Evolutionary conservation across 1,140 invertebrate species (phyloP), one percentile per base, ranked within the genome.

Genomic region (Drosophila kohkoa): DNA sequence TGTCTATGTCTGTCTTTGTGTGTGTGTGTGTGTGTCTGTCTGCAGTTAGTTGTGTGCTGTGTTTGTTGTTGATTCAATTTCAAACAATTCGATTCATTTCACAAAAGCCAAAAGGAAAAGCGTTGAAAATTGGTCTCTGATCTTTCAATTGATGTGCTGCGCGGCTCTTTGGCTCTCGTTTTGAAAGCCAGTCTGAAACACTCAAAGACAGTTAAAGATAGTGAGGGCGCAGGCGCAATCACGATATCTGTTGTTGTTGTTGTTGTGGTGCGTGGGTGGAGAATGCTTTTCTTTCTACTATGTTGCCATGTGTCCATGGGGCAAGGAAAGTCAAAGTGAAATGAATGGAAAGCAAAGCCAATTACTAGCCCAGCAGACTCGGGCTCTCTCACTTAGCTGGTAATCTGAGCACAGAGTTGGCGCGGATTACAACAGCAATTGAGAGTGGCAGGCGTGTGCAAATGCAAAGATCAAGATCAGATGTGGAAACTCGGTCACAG

Each of bases 311-410:
- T 54, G 38, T 55, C 57, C 41, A 46, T 59, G 57, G 67, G 46
- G 57, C 49, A 83, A 86, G 78, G 83, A 87, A 87, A 87, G 83
- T 83, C 83, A 87, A 87, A 87, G 85, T 87, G 83, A 87, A 87
- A 87, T 83, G 83, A 67, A 77, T 87, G 80, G 83, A 87, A 87
- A 87, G 83, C 85, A 83, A 68, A 74, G 64, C 80, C 87, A 87
- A 87, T 87, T 89, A 78, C 77, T 66, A 79, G 70, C 66, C 65
- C 66, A 77, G 25, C 60, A 58, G 64, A 65, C 59, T 60, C 60
- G 71, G 1, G n/a, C 41, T 43, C 41, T 43, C 41, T 15, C 5
- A 58, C 58, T 58, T 54, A 65, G 5, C 62, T 67, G 66, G 68
- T 82, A 74, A 67, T 73, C 77, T 64, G 72, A 76, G 49, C 54